Evolutionary conservation across 2,888 invertebrate genomes (phyloP).

Genomic region (Yponomeuta cagnagella): DNA sequence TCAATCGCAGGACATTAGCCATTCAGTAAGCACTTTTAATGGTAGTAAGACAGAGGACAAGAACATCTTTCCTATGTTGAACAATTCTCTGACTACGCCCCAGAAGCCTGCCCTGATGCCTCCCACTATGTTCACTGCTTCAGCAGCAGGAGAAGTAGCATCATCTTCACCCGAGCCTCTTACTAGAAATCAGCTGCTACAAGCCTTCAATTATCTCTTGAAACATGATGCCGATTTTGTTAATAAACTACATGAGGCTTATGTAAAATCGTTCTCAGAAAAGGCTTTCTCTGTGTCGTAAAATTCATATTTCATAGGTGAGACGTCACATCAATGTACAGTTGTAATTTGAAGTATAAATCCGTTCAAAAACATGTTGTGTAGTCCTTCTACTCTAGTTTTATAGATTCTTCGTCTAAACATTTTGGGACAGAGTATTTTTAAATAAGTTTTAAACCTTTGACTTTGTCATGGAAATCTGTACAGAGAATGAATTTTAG

Average conservation of each 20-base stretch:
- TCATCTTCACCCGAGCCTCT: constrained; percentile 80
- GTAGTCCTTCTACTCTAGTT: constrained; percentile 52
- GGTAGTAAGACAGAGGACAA: constrained; percentile 52
- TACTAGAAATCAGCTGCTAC: constrained; percentile 90
- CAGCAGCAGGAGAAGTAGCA: constrained; percentile 63
- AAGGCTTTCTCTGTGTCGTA: constrained; percentile 70
- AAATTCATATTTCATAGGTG: constrained; percentile 45
- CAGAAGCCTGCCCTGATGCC: constrained; percentile 88
- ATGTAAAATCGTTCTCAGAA: constrained; percentile 89
- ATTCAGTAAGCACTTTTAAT: constrained; percentile 48
- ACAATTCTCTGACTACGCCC: constrained; percentile 56
- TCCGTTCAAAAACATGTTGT: constrained; percentile 52
- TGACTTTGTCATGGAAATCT: constrained; percentile 58
- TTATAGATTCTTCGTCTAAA: constrained; percentile 43
- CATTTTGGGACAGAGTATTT: constrained; percentile 63
- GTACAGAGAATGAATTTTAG: constrained; percentile 66
- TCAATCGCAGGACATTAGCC: constrained; percentile 62
- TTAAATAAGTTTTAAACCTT: constrained; percentile 71
- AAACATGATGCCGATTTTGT: constrained; percentile 93
- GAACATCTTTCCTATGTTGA: constrained; percentile 43
- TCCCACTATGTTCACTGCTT: constrained; percentile 88
- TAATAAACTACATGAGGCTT: constrained; percentile 92
- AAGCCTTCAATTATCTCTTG: constrained; percentile 90
- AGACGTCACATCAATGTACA: constrained; percentile 58
- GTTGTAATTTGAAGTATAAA: constrained; percentile 68